Evolutionary conservation across 2,113 vertebrate species (phyloP), one percentile per base, ranked within the genome.

Genomic region (Tetraodon nigroviridis): DNA sequence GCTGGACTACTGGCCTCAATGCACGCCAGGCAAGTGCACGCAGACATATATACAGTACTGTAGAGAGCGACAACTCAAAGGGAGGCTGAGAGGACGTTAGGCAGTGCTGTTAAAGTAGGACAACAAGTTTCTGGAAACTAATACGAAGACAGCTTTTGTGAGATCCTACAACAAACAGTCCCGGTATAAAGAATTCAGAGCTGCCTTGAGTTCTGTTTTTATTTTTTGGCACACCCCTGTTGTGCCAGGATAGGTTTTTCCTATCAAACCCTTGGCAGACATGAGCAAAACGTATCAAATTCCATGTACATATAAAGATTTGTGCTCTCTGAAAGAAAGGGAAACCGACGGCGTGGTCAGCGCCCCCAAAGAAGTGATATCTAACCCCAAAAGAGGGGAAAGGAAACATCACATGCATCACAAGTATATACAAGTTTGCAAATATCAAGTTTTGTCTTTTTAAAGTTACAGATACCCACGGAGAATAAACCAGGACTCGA

Each of bases 381-480:
- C 44, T 46, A 16, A 46, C 55, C 51, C 21, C 14, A 58, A 73
- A 75, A 65, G 64, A 66, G 68, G 69, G 64, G 41, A 61, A 41
- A 65, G 60, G 66, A 67, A 58, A 51, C 50, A 73, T 52, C 51
- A 62, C 85, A 83, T 88, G 81, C 84, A 79, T 63, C 59, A 79
- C 79, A 88, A 79, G 84, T 87, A 89, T 87, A 48, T 85, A 88
- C 84, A 89, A n/a, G 49, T 81, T 65, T 74, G 69, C 79, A 82
- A 84, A 87, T 67, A 69, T 82, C 71, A 69, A 71, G 69, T 83
- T 80, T 77, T 61, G 69, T 75, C 61, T 16, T 44, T 14, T 48
- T 48, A 19, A 55, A 64, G 78, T 80, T 87, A 88, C 87, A 84
- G 75, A 67, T 83, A 84, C 72, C 80, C 79, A 86, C 51, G 17